Evolutionary conservation across 2,113 vertebrate species (phyloP), one percentile per base, ranked within the genome.

Genomic region (Nothoprocta perdicaria): DNA sequence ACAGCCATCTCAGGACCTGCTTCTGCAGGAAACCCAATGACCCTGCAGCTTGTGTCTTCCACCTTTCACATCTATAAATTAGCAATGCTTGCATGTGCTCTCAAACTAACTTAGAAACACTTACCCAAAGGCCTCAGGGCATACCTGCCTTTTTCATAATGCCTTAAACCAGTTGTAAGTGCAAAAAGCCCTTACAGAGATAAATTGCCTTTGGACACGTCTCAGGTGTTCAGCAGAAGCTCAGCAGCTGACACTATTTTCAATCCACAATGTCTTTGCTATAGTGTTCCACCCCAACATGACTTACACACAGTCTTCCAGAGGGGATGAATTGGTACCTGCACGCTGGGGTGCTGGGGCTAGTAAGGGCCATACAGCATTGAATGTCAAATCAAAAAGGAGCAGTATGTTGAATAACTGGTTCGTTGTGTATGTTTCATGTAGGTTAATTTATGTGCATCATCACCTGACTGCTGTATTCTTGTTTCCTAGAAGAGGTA

Each of bases 341-440:
- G 40, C 4, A 12, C 26, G 65, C 68, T 40, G 60, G 31, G 92
- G 43, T 31, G 53, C 58, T 81, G 48, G 27, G 52, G 52, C 26
- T 62, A 61, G 57, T 67, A 71, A 89, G 48, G 58, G n/a, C 53
- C 45, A 43, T 77, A 33, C 48, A 89, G 43, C 73, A 68, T 29
- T 52, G 35, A 67, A 27, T 0, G 9, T 80, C 76, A 93, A 83
- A 83, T 72, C 77, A 89, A 94, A 83, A 1, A 94, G 9, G 72
- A 92, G 57, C 52, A 92, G 61, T 73, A 75, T 78, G 79, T 88
- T 83, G 87, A 92, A 83, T 93, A 95, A 94, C 87, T 89, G 89
- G 82, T 96, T 93, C 86, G 89, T 88, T 96, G 18, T 84, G 80
- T 92, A 17, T 94, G 84, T 40, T 81, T 91, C 90, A 80, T 31